These are phyloP conservation scores for Poeciliopsis gracilis DNA, from an alignment of 2,797 vertebrate species.

Conservation along the genomic window DNA sequence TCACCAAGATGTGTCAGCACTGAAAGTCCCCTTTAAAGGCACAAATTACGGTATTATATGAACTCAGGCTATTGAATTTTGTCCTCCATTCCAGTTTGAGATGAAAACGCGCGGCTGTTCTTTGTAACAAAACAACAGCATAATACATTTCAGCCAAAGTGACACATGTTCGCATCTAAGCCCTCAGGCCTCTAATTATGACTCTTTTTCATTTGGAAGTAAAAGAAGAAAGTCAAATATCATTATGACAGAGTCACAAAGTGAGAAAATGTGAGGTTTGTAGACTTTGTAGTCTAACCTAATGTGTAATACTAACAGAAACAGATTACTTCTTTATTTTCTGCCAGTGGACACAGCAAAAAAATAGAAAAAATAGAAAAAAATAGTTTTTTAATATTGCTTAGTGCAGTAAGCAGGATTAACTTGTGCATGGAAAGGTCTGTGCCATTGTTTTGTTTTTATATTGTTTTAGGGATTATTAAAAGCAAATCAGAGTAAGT, in stretches of 20 bases:
- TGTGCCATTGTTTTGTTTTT: not conserved
- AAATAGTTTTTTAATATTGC: not conserved
- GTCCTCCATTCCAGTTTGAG: conserved; percentile 9
- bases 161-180: conserved; percentile 9
- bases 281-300: not conserved
- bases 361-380: not conserved
- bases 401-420: not conserved
- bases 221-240: not conserved
- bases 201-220: conserved; percentile 2
- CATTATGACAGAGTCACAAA: not conserved
- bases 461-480: not conserved
- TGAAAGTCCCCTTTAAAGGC: conserved; percentile 28
- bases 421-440: not conserved
- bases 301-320: not conserved
- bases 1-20: conserved; percentile 25
- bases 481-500: not conserved
- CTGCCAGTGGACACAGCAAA: not conserved
- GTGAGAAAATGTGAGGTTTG: not conserved
- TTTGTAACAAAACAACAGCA: conserved; percentile 11
- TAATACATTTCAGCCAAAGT: conserved; percentile 15
- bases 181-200: conserved; percentile 10
- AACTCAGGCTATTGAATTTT: conserved; percentile 17
- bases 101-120: conserved; percentile 20
- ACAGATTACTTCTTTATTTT: not conserved
- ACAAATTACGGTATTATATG: conserved; percentile 13